Evolutionary conservation across 2,888 invertebrate genomes (phyloP).

Genomic region (Tiliacea citrago): DNA sequence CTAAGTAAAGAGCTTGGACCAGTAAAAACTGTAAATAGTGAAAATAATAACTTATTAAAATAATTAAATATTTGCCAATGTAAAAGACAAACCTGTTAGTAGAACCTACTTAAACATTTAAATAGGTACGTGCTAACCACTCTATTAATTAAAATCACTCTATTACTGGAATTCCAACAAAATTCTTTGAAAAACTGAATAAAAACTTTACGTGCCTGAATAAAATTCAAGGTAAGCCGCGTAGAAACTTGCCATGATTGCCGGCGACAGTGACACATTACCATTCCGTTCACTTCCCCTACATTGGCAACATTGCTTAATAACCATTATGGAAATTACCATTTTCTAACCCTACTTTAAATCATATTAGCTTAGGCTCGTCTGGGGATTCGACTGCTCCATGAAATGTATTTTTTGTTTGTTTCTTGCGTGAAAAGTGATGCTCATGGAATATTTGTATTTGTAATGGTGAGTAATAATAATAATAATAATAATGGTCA

Average conservation of each 20-base stretch:
- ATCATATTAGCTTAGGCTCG: conserved; percentile 40
- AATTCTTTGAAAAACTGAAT: conserved; percentile 37
- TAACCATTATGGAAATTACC: conserved; percentile 58
- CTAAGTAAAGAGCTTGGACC: no score
- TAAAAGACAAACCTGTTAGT: not conserved
- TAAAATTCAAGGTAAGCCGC: conserved; percentile 48
- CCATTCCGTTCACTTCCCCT: conserved; percentile 55
- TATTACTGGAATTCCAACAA: conserved; percentile 5
- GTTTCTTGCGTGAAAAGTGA: no score
- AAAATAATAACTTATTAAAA: not conserved
- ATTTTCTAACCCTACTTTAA: conserved; percentile 43
- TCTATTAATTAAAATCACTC: not conserved
- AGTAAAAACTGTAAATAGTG: no score
- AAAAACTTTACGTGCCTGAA: conserved; percentile 47
- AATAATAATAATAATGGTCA: no score
- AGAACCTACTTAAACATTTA: not conserved
- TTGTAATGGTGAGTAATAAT: no score
- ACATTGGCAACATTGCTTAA: conserved; percentile 39
- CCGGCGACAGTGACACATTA: conserved; percentile 70
- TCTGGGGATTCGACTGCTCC: not conserved
- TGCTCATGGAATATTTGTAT: no score
- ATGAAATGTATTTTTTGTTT: not conserved
- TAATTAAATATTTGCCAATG: not conserved
- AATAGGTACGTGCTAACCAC: not conserved
- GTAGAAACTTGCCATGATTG: conserved; percentile 58